Conservation (phyloP, 2,888 invertebrate species). For the Agelastica alni region DNA sequence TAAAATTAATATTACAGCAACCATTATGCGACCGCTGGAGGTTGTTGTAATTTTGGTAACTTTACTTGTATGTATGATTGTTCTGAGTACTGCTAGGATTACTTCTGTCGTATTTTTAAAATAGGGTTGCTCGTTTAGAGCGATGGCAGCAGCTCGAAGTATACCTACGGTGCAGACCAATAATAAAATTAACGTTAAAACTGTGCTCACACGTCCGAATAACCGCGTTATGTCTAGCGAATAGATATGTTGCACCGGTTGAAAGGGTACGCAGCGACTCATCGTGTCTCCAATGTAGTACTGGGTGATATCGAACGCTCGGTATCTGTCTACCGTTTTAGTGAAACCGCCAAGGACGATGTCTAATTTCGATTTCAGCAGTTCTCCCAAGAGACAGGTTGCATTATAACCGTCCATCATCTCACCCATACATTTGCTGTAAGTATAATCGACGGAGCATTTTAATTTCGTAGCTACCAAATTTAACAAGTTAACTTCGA, state of each 20-base stretch:
- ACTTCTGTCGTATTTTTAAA: neutral
- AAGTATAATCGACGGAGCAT: slow-evolving; percentile 25
- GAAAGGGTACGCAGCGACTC: slow-evolving; percentile 49
- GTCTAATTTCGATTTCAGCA: slow-evolving; percentile 38
- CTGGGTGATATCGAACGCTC: slow-evolving; percentile 43
- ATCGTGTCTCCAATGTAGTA: slow-evolving; percentile 47
- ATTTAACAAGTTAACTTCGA: slow-evolving; percentile 34
- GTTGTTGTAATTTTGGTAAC: neutral
- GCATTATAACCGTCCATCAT: slow-evolving; percentile 38
- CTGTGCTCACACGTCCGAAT: neutral
- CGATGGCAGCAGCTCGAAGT: neutral
- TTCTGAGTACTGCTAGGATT: neutral
- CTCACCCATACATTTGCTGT: slow-evolving; percentile 23
- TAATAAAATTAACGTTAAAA: neutral
- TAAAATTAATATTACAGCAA: neutral
- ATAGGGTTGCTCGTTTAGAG: neutral
- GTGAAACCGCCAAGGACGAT: slow-evolving; percentile 48
- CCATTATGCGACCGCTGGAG: neutral
- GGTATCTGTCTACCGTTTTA: slow-evolving; percentile 40
- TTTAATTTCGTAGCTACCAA: slow-evolving; percentile 33
- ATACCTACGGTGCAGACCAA: neutral
- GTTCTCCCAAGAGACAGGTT: slow-evolving; percentile 35
- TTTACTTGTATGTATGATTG: neutral
- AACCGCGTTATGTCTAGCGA: neutral
- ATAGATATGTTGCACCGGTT: slow-evolving; percentile 24